Percentiles rank a stretch among this genome's conserved stretches.
Evolutionary conservation across 2,888 invertebrate species (phyloP).

Genomic region (Panzeria rudis): DNA sequence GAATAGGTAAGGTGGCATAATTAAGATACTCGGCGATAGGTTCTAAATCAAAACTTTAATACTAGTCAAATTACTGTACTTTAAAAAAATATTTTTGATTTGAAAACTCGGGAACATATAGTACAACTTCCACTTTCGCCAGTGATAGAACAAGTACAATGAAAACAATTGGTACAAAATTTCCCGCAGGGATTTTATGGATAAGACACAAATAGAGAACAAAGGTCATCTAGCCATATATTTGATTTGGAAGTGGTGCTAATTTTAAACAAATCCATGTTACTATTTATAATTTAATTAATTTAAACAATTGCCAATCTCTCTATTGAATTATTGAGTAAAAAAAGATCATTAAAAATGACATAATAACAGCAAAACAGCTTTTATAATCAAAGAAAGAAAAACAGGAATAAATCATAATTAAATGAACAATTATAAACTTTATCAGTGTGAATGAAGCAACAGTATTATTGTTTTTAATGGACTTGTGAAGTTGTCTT

Average conservation of each 20-base stretch:
- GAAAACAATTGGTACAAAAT: no score
- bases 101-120: no score
- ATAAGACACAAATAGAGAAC: background rate
- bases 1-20: no score
- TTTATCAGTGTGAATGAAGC: background rate
- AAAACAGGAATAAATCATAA: slow-evolving; percentile 42
- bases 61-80: no score
- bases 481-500: slow-evolving; percentile 24
- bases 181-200: no score
- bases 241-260: background rate
- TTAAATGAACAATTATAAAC: slow-evolving; percentile 41
- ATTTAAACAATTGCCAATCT: slow-evolving; percentile 5
- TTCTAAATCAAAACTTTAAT: no score
- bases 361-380: slow-evolving; percentile 35
- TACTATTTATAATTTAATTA: slow-evolving; percentile 1
- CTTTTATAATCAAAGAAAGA: background rate
- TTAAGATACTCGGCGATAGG: no score
- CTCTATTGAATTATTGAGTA: background rate
- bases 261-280: background rate
- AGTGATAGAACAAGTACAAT: no score
- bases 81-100: no score
- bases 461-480: background rate
- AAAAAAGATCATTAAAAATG: slow-evolving; percentile 38
- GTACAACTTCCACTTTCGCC: no score
- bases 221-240: no score